Evolutionary conservation across 2,888 invertebrate genomes (phyloP), one percentile per base, ranked within the genome.

Genomic region (Apamea anceps): DNA sequence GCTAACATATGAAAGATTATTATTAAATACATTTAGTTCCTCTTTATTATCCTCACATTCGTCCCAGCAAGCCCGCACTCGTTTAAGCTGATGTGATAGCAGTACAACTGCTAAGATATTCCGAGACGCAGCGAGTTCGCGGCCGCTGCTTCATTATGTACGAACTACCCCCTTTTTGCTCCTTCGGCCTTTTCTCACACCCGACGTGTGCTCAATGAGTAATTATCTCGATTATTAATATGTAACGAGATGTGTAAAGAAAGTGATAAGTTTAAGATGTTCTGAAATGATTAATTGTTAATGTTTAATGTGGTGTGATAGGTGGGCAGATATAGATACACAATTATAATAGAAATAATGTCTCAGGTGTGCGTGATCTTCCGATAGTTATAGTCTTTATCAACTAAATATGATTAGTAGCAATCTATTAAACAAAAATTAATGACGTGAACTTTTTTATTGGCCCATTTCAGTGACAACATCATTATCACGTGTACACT

Each of bases 71-170:
- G 81, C 4, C 91, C 80, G 91, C 83, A 89, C 86, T 42, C 72
- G 45, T 1, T 63, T 84, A 90, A 90, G 92, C 91, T 93, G 94
- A 93, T 92, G 93, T 92, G 93, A 91, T 92, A 90, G 91, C 92
- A 87, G 91, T 91, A 91, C 91, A 92, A 89, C 94, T 93, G 92
- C 92, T 95, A 93, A 95, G 95, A 95, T 96, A 96, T 96, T 96
- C 95, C 82, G 93, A 95, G 94, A 93, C 91, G 93, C 89, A 87
- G 78, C 45, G 91, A 92, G 91, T 91, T 94, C 92, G 93, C 93
- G 93, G 93, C 94, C 94, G 92, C 81, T 91, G 91, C 92, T 95
- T 91, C 88, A 95, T 95, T 94, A 95, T 95, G 95, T 91, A 95
- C 88, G 91, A 93, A 90, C 88, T 87, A 60, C 75, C 81, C 90